A percentile compares a stretch with the other conserved stretches of the same genome.
phyloP scores from a whole-genome alignment of 2,888 invertebrate genomes.

The Stenoptilia bipunctidactyla region DNA sequence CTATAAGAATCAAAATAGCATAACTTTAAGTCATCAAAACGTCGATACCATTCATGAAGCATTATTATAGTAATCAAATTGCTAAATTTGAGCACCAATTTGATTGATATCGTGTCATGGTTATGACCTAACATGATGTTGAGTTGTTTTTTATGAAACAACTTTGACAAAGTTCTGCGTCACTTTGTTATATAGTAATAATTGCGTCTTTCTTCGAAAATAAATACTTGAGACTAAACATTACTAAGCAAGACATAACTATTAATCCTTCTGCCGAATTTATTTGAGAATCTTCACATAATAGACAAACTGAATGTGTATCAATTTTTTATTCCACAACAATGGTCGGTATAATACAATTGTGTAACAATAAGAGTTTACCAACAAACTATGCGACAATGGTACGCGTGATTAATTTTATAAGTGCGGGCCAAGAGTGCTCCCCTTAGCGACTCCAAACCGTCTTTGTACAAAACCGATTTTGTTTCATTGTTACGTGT shows the following conservation, averaged over 20 bases:
- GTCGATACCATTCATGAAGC: conserved; percentile 4
- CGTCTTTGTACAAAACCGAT: no score
- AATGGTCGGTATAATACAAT: conserved; percentile 28
- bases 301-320: conserved; percentile 21
- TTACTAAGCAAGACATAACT: conserved; percentile 30
- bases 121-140: no score
- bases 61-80: background rate
- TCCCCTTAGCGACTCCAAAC: conserved; percentile 25
- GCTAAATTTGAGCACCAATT: no score
- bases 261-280: conserved; percentile 37
- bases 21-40: background rate
- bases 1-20: no score
- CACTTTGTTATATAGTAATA: no score
- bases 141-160: no score
- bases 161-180: no score
- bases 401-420: conserved; percentile 57
- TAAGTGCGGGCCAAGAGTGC: conserved; percentile 36
- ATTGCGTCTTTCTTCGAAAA: no score
- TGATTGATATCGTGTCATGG: no score
- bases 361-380: conserved; percentile 46
- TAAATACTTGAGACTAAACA: no score
- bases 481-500: no score
- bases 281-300: conserved; percentile 35
- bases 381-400: conserved; percentile 52
- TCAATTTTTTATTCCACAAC: conserved; percentile 25